Conservation (phyloP, 2,797 vertebrate genomes). For the Nyctalus aviator region DNA sequence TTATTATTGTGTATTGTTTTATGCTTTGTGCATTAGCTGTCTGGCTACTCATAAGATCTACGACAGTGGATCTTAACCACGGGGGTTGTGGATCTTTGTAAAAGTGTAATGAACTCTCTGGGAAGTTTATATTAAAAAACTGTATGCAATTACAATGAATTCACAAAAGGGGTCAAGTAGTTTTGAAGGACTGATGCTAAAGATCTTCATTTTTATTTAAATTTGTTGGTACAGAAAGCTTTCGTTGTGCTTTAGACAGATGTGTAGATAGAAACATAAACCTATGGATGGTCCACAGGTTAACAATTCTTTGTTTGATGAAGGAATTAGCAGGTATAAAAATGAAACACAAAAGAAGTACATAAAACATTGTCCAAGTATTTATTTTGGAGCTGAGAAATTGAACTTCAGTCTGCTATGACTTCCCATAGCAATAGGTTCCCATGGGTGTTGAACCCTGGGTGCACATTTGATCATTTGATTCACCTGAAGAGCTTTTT, state of each 20-base stretch:
- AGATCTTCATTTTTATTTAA: conserved; percentile 76
- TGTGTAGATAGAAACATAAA: background rate
- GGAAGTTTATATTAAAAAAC: background rate
- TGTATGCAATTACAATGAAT: background rate
- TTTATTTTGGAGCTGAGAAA: conserved; percentile 9
- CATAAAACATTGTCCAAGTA: background rate
- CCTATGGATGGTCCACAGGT: background rate
- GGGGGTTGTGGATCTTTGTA: background rate
- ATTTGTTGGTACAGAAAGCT: conserved; percentile 57
- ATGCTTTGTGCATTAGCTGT: background rate
- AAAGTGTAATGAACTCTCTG: background rate
- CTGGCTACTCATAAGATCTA: background rate
- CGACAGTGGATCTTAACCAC: background rate
- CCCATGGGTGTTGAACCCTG: background rate
- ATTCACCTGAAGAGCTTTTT: background rate
- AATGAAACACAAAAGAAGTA: background rate
- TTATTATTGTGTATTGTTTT: background rate
- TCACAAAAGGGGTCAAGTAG: conserved; percentile 68
- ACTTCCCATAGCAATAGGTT: background rate
- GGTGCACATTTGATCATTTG: background rate
- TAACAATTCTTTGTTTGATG: background rate
- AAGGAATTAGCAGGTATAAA: background rate
- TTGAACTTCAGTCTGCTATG: background rate
- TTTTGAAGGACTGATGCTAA: conserved; percentile 39
- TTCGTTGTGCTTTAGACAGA: conserved; percentile 45